phyloP scores from a whole-genome alignment of 2,888 invertebrate species.

The Geophilus truncorum region DNA sequence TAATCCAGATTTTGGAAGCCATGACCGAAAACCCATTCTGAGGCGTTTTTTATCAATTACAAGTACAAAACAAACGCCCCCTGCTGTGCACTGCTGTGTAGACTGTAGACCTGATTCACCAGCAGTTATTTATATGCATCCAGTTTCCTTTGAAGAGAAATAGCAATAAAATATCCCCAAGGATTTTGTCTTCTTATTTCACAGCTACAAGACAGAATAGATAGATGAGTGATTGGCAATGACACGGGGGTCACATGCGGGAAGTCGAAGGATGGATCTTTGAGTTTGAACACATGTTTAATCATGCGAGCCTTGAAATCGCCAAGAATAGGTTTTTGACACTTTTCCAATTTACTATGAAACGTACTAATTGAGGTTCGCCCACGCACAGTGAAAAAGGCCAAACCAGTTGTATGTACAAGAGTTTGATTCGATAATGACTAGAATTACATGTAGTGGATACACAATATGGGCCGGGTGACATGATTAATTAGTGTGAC shows the following conservation, averaged over 20 bases:
- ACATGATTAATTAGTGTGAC: neutral
- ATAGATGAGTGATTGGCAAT: no score
- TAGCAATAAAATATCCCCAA: neutral
- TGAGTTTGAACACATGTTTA: no score
- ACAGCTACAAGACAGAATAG: no score
- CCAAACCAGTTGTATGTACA: neutral
- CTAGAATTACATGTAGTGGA: neutral
- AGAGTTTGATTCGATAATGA: neutral
- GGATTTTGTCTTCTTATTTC: neutral
- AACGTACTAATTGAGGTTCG: neutral
- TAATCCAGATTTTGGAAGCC: neutral
- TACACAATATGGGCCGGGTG: neutral
- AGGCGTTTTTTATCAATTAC: neutral
- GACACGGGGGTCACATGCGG: no score
- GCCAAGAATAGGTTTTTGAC: neutral
- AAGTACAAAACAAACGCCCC: neutral
- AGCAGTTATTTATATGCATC: neutral
- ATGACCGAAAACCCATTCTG: no score
- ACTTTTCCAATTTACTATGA: neutral
- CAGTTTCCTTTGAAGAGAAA: neutral
- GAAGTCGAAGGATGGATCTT: no score
- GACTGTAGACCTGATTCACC: neutral
- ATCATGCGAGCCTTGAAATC: neutral
- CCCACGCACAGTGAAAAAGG: neutral
- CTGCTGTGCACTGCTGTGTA: no score